A percentile compares a stretch with the other conserved stretches of the same genome.
phyloP scores from a whole-genome alignment of 2,888 invertebrate genomes.

The Lypha dubia region DNA sequence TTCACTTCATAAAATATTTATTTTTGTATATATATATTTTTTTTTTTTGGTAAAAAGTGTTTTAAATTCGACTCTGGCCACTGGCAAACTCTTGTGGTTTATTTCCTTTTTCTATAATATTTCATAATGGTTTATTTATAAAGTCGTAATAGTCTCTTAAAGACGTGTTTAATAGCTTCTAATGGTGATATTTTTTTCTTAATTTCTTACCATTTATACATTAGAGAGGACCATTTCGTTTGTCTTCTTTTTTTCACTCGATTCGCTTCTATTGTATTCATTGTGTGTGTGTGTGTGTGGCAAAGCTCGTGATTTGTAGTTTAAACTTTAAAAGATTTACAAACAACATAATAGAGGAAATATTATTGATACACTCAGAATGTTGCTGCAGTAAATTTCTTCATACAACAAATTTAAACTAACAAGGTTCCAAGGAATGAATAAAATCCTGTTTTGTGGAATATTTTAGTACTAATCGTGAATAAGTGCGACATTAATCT shows the following conservation, averaged over 20 bases:
- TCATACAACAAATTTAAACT: too few species aligned
- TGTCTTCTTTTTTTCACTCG: background rate
- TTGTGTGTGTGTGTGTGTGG: slow-evolving; percentile 68
- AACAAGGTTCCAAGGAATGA: too few species aligned
- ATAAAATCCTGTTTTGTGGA: too few species aligned
- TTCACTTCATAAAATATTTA: too few species aligned
- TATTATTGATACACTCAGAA: too few species aligned
- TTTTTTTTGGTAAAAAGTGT: background rate
- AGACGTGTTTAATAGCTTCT: slow-evolving; percentile 74
- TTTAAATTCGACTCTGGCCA: slow-evolving; percentile 19
- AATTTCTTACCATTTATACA: slow-evolving; percentile 14
- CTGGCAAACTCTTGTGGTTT: background rate
- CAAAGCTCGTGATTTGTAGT: slow-evolving; percentile 72
- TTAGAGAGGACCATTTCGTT: slow-evolving; percentile 58
- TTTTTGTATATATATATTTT: too few species aligned
- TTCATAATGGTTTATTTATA: slow-evolving; percentile 71
- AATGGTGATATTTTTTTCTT: slow-evolving; percentile 65
- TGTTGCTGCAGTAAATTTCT: too few species aligned
- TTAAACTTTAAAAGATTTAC: slow-evolving; percentile 60
- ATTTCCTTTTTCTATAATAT: slow-evolving; percentile 28
- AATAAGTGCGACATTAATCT: too few species aligned
- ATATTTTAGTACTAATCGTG: too few species aligned
- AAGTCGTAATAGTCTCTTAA: slow-evolving; percentile 74
- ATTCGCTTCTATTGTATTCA: slow-evolving; percentile 40
- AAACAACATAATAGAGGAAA: slow-evolving; percentile 35